Percentiles rank a stretch among this genome's conserved stretches.
These are phyloP conservation scores for Leptinotarsa defecta DNA, from an alignment of 1,140 invertebrate genomes.

Conservation along the genomic window DNA sequence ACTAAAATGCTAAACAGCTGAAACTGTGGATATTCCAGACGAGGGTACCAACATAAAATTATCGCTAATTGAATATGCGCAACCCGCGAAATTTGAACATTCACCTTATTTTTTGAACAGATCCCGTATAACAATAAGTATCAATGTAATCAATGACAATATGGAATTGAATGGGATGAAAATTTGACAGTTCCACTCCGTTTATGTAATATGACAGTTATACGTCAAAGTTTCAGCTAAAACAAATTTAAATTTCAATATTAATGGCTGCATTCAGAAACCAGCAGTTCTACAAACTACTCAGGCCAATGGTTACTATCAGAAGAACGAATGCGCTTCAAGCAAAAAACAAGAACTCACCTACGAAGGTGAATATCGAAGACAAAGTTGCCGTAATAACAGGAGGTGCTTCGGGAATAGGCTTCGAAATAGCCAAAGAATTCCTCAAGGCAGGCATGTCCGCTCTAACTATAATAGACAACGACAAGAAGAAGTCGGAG, in stretches of 20 bases:
- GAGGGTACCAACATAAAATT: too few relatives aligned
- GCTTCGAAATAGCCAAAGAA: constrained; percentile 40
- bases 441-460: constrained; percentile 40
- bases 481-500: constrained; percentile 38
- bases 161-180: too few relatives aligned
- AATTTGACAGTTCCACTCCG: too few relatives aligned
- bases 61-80: too few relatives aligned
- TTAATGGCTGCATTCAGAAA: not conserved
- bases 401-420: constrained; percentile 47
- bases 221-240: too few relatives aligned
- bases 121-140: too few relatives aligned
- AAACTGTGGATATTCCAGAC: too few relatives aligned
- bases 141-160: too few relatives aligned
- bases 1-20: too few relatives aligned
- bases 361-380: not conserved
- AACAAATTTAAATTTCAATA: not conserved
- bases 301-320: not conserved
- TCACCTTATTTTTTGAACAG: too few relatives aligned
- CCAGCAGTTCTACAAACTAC: not conserved
- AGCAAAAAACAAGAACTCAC: not conserved
- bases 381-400: constrained; percentile 42
- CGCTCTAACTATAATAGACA: constrained; percentile 41
- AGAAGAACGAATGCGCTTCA: not conserved
- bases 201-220: too few relatives aligned
- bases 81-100: too few relatives aligned